Conservation (phyloP, 1,140 invertebrate species). For the Danaus plexippus region DNA sequence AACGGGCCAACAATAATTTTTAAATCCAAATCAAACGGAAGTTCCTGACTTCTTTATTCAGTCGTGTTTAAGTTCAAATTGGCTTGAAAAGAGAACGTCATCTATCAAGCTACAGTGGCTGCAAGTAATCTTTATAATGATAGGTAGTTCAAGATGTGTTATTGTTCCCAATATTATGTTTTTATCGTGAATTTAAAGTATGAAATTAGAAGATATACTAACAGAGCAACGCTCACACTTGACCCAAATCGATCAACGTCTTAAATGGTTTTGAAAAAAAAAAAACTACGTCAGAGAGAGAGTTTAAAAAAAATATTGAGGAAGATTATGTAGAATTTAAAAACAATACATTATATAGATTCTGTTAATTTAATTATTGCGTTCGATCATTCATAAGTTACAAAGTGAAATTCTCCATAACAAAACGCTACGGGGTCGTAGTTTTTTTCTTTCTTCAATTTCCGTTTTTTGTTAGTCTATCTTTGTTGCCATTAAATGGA, state of each 20-base stretch:
- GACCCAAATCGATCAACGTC: no score
- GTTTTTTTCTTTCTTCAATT: no score
- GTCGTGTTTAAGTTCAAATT: constrained; percentile 32
- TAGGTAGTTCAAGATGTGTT: constrained; percentile 22
- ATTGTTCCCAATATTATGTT: constrained; percentile 12
- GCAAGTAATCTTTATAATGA: constrained; percentile 29
- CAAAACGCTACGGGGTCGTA: neutral
- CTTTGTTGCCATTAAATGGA: constrained; percentile 3
- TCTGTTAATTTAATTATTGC: no score
- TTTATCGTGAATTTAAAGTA: constrained; percentile 1
- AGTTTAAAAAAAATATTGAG: no score
- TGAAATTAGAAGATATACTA: no score
- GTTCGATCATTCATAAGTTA: no score
- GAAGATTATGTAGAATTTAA: no score
- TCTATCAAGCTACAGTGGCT: constrained; percentile 13
- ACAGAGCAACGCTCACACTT: no score
- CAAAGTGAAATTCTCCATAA: neutral
- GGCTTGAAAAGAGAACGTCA: constrained; percentile 13
- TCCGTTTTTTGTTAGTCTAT: neutral
- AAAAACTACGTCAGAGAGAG: no score
- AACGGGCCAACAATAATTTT: constrained; percentile 44
- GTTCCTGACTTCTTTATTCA: constrained; percentile 18
- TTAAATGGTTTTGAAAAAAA: no score
- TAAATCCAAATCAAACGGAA: constrained; percentile 22
- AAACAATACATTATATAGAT: no score